Evolutionary conservation across 1,140 invertebrate species (phyloP).

Genomic region (Stegodyphus dumicola): DNA sequence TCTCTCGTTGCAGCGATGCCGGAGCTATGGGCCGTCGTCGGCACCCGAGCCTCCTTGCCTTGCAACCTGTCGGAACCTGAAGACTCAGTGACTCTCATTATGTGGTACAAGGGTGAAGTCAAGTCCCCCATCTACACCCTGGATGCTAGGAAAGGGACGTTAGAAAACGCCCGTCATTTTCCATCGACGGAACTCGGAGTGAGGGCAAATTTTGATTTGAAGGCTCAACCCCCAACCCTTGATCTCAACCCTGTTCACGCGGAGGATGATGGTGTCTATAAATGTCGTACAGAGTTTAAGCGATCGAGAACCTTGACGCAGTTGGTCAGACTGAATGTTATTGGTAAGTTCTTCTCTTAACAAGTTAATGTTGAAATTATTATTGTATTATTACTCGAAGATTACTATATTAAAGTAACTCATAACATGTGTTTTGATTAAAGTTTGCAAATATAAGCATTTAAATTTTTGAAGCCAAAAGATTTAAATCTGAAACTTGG

Average conservation of each 20-base stretch:
- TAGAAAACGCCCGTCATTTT: constrained; percentile 62
- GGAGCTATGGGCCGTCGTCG: constrained; percentile 74
- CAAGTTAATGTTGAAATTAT: too few relatives aligned
- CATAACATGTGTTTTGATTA: too few relatives aligned
- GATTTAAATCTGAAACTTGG: too few relatives aligned
- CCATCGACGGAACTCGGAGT: constrained; percentile 57
- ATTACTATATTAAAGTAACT: too few relatives aligned
- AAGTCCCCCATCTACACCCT: constrained; percentile 64
- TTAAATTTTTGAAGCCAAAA: too few relatives aligned
- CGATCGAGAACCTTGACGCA: constrained; percentile 86
- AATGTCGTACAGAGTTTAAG: constrained; percentile 89
- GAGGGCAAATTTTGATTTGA: constrained; percentile 63
- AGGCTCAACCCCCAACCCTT: constrained; percentile 58
- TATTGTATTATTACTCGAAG: too few relatives aligned
- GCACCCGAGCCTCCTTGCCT: constrained; percentile 79
- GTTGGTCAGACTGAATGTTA: constrained; percentile 85
- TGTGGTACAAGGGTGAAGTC: constrained; percentile 85
- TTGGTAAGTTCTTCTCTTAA: constrained; percentile 81
- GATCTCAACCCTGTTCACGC: constrained; percentile 63
- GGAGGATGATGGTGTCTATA: constrained; percentile 82
- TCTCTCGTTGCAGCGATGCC: constrained; percentile 62
- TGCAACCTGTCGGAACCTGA: constrained; percentile 81
- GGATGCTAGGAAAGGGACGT: constrained; percentile 62
- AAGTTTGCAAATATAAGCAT: too few relatives aligned
- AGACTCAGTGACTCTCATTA: constrained; percentile 82